Evolutionary conservation across 2,797 vertebrate genomes (phyloP).

Genomic region (Betta splendens): DNA sequence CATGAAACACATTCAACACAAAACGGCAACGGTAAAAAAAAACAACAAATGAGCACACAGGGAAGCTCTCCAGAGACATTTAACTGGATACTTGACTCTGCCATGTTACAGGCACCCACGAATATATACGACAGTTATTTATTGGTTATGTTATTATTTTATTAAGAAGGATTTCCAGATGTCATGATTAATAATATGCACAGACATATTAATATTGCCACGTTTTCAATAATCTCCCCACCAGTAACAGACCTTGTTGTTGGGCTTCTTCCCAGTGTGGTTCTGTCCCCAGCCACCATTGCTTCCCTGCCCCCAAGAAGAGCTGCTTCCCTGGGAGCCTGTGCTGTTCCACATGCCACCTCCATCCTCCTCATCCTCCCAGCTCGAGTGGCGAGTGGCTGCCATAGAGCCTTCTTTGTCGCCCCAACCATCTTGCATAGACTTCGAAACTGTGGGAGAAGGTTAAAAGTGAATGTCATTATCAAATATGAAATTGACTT

Average conservation of each 20-base stretch:
- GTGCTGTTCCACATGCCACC: slow-evolving; percentile 94
- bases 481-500: background rate
- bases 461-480: background rate
- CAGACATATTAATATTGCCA: background rate
- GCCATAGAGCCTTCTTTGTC: slow-evolving; percentile 91
- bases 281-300: slow-evolving; percentile 88
- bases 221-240: background rate
- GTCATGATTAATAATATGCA: no score
- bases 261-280: slow-evolving; percentile 89
- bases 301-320: slow-evolving; percentile 91
- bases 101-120: no score
- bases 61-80: no score
- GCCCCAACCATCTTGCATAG: slow-evolving; percentile 99
- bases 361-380: slow-evolving; percentile 96
- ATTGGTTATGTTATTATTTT: no score
- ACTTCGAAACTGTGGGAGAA: slow-evolving; percentile 89
- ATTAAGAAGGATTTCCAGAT: no score
- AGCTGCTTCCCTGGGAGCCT: slow-evolving; percentile 96
- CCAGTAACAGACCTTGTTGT: slow-evolving; percentile 86
- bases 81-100: no score
- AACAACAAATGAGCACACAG: no score
- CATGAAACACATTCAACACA: no score
- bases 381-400: slow-evolving; percentile 94
- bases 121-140: no score
- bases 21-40: no score